Evolutionary conservation across 2,113 vertebrate genomes (phyloP), one percentile per base, ranked within the genome.

Genomic region (Pteropus alecto): DNA sequence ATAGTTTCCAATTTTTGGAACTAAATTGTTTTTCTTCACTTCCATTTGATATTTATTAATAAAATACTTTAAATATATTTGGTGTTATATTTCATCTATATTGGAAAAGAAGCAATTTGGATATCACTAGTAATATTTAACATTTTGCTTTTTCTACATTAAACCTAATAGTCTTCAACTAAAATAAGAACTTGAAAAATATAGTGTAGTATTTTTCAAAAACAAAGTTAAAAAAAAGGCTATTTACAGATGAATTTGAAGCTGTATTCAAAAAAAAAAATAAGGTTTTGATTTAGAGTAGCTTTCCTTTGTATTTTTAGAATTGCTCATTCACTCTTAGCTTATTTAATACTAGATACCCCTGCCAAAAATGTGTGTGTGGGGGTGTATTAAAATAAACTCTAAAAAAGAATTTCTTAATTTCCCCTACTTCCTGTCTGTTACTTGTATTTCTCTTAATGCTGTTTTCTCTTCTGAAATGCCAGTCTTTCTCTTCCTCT

Each of bases 101-200:
- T 63, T 73, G 67, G 85, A 85, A 51, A 82, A 92, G 74, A 33
- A 83, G 7, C n/a, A 96, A 97, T 74, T 96, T 93, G 54, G 93
- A 70, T 79, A 79, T 85, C 38, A 96, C 38, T 61, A 67, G 26
- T 89, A 83, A 74, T 94, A 48, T 38, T 94, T 87, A 70, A 81
- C 63, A 96, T 60, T 97, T 96, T 77, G 9, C 5, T 61, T 70
- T 93, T 94, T 78, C 60, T 71, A 79, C 16, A 11, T 93, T 94
- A 83, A 92, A 70, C 10, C 22, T 82, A 91, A 14, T 33, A 79
- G 61, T 92, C 89, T 16, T 78, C 63, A 95, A 73, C 21, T 93
- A 93, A 89, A 90, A 61, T 46, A 58, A 91, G 16, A 76, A 90
- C 56, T 58, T 65, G 1, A 13, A 68, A 87, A 82, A 78, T 56